A percentile compares a stretch with the other conserved stretches of the same genome.
phyloP scores from a whole-genome alignment of 2,888 invertebrate species.

The Eustalomyia histrio region DNA sequence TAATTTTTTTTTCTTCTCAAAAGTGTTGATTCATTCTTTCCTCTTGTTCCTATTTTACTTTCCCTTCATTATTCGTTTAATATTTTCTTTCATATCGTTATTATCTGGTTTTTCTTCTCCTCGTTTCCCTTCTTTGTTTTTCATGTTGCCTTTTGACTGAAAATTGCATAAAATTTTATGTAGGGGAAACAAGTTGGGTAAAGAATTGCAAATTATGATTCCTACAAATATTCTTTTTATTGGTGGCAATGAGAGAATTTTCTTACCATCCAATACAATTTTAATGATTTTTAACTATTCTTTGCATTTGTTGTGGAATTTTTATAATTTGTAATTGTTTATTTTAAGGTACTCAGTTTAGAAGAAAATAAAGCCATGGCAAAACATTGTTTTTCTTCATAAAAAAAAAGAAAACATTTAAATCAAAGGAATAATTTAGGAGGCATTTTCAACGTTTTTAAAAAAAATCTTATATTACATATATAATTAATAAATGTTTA shows the following conservation, averaged over 20 bases:
- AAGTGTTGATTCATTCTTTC: constrained; percentile 58
- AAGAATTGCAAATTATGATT: constrained; percentile 11
- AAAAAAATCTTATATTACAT: too few relatives aligned
- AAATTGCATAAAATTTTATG: constrained; percentile 60
- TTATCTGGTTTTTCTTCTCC: constrained; percentile 27
- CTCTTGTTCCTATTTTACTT: constrained; percentile 42
- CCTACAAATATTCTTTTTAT: neutral
- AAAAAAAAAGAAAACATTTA: too few relatives aligned
- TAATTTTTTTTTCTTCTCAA: constrained; percentile 22
- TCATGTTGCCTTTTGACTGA: constrained; percentile 24
- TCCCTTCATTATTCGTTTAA: constrained; percentile 41
- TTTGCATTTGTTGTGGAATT: too few relatives aligned
- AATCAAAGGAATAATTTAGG: too few relatives aligned
- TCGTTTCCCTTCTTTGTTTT: constrained; percentile 22
- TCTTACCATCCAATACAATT: neutral
- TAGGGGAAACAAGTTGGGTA: neutral
- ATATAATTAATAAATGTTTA: too few relatives aligned
- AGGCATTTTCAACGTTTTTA: too few relatives aligned
- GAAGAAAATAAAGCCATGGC: too few relatives aligned
- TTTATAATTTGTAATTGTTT: too few relatives aligned
- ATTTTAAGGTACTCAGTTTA: too few relatives aligned
- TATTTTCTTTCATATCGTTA: constrained; percentile 36
- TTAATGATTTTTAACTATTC: too few relatives aligned
- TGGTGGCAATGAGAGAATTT: neutral
- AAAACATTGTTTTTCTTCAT: too few relatives aligned